A percentile compares a stretch with the other conserved stretches of the same genome.
phyloP scores from a whole-genome alignment of 2,113 vertebrate genomes.

The Asarcornis scutulata region DNA sequence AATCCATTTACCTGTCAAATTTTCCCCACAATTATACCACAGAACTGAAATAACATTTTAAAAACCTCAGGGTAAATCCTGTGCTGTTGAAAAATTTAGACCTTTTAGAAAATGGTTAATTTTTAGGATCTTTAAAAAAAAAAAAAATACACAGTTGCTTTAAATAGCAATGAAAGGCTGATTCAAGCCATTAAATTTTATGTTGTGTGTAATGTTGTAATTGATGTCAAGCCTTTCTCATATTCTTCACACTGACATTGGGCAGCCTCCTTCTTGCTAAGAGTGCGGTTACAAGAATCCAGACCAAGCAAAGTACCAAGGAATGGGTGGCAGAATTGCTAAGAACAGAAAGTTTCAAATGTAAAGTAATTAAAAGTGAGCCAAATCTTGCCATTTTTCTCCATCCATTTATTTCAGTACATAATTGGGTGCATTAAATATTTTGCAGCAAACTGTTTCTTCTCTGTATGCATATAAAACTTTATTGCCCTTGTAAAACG shows the following conservation, averaged over 20 bases:
- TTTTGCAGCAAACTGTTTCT: slow-evolving; percentile 71
- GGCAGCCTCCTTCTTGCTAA: slow-evolving; percentile 67
- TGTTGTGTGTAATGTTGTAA: slow-evolving; percentile 87
- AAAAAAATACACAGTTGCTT: slow-evolving; percentile 59
- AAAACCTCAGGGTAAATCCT: slow-evolving; percentile 36
- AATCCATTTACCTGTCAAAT: slow-evolving; percentile 40
- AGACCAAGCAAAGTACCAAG: slow-evolving; percentile 71
- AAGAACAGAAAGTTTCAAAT: slow-evolving; percentile 69
- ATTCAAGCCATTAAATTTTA: slow-evolving; percentile 85
- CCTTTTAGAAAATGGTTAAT: slow-evolving; percentile 72
- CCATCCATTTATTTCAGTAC: slow-evolving; percentile 71
- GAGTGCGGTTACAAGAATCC: slow-evolving; percentile 45
- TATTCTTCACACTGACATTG: slow-evolving; percentile 79
- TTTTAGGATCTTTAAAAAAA: slow-evolving; percentile 75
- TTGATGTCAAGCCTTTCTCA: slow-evolving; percentile 82
- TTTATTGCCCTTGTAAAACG: slow-evolving; percentile 86
- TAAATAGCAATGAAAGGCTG: slow-evolving; percentile 81
- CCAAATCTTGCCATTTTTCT: slow-evolving; percentile 73
- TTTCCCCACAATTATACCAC: neutral
- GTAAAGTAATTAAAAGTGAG: slow-evolving; percentile 73
- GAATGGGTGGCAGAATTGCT: slow-evolving; percentile 68
- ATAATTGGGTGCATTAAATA: slow-evolving; percentile 75
- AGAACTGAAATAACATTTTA: slow-evolving; percentile 45
- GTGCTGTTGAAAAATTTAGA: slow-evolving; percentile 38
- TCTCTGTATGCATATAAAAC: slow-evolving; percentile 80